Evolutionary conservation across 2,888 invertebrate genomes (phyloP), one percentile per base, ranked within the genome.

Genomic region (Netelia virgata): DNA sequence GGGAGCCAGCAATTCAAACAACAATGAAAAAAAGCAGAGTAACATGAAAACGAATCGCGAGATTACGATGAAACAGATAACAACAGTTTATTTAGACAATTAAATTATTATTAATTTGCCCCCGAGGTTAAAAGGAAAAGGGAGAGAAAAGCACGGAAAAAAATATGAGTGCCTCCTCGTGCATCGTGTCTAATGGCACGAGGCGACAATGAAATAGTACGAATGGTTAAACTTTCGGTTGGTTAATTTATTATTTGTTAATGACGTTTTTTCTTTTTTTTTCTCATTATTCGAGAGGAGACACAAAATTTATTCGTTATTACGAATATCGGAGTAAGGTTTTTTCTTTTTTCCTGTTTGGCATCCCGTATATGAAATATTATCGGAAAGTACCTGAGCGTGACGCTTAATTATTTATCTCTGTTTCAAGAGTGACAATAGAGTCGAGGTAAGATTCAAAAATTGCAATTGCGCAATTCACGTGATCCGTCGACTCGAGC

Each of bases 21-120:
- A 81, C 69, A 59, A 66, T 66, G 43, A 75, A 63, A 75, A 84
- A 64, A 73, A 61, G 55, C 80, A 61, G 74, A 86, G 79, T 78
- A 95, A 90, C 95, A 96, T 85, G 94, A 95, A 73, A 89, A 94
- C 91, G 94, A 94, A 89, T 94, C 95, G 36, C 94, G 94, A 59
- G 94, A 95, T 85, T 94, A 94, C 47, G 94, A 94, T 10, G 95
- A 95, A 95, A 89, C 94, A 95, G 89, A 61, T 90, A 87, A 89
- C 86, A 90, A 88, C 88, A 87, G 89, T 93, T 92, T 89, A 91
- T 91, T 92, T 92, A 91, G 92, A 89, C 88, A 88, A 87, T 89
- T 89, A 87, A 91, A 91, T 91, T 90, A 89, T 90, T 87, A 91
- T 90, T 90, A 91, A 86, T 85, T 82, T 75, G 76, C 80, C 86